A percentile compares a stretch with the other conserved stretches of the same genome.
These are phyloP conservation scores for cattle (Bos taurus) DNA, from an alignment of 2,113 vertebrate genomes.

Conservation along the genomic window DNA sequence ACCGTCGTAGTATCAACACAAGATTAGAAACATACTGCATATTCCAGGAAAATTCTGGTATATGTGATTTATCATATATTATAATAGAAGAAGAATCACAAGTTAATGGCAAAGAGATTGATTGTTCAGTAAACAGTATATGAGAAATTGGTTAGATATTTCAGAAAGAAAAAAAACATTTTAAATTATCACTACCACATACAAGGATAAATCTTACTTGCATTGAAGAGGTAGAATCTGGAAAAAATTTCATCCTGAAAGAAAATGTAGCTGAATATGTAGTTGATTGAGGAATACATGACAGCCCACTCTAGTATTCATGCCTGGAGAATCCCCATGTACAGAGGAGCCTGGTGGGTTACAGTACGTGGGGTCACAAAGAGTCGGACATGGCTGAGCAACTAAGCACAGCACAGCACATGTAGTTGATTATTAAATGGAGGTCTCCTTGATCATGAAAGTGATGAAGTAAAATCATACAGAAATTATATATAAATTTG, in stretches of 20 bases:
- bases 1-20: neutral
- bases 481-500: neutral
- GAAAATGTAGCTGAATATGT: neutral
- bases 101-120: neutral
- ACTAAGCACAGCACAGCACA: too few species aligned
- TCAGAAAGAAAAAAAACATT: neutral
- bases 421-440: neutral
- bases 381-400: too few species aligned
- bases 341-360: too few species aligned
- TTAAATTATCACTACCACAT: neutral
- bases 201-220: neutral
- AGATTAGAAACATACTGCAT: neutral
- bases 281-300: neutral
- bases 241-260: neutral
- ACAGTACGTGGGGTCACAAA: too few species aligned
- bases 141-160: slow-evolving; percentile 21
- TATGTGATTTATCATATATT: neutral
- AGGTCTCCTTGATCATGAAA: neutral
- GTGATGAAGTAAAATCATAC: neutral
- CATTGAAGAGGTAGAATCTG: neutral
- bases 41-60: neutral
- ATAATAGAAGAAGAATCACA: neutral
- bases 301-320: too few species aligned
- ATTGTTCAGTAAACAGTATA: neutral
- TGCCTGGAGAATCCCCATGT: too few species aligned